phyloP scores from a whole-genome alignment of 2,888 invertebrate species.

The Philereme vetulata region DNA sequence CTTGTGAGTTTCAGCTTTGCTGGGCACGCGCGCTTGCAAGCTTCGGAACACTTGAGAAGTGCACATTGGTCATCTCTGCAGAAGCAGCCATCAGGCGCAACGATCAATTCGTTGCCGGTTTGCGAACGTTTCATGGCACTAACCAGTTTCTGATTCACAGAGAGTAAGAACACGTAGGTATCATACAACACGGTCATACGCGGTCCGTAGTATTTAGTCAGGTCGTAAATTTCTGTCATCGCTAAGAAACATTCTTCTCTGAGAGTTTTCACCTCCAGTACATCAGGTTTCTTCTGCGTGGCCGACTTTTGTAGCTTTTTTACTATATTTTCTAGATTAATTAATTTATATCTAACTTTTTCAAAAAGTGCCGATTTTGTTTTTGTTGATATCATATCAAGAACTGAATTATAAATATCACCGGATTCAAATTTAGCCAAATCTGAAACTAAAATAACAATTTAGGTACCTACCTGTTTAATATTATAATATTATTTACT shows the following conservation, averaged over 20 bases:
- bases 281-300: constrained; percentile 41
- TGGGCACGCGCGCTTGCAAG: constrained; percentile 57
- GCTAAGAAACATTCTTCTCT: constrained; percentile 55
- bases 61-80: constrained; percentile 57
- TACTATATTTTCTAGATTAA: constrained; percentile 45
- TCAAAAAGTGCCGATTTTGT: constrained; percentile 42
- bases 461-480: neutral
- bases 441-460: constrained; percentile 43
- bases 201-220: constrained; percentile 33
- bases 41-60: constrained; percentile 51
- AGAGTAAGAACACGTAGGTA: constrained; percentile 49
- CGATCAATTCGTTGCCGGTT: constrained; percentile 59
- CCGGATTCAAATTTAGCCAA: constrained; percentile 56
- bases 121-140: constrained; percentile 60
- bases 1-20: constrained; percentile 53
- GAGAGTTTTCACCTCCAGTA: constrained; percentile 40
- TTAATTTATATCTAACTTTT: constrained; percentile 42
- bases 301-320: constrained; percentile 49
- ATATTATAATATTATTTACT: neutral
- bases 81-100: constrained; percentile 52
- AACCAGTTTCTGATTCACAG: constrained; percentile 56
- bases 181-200: constrained; percentile 45
- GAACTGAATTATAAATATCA: constrained; percentile 48
- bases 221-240: constrained; percentile 53
- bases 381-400: constrained; percentile 51